Conservation (phyloP, 2,888 invertebrate genomes). For the Nyleta sp. region DNA sequence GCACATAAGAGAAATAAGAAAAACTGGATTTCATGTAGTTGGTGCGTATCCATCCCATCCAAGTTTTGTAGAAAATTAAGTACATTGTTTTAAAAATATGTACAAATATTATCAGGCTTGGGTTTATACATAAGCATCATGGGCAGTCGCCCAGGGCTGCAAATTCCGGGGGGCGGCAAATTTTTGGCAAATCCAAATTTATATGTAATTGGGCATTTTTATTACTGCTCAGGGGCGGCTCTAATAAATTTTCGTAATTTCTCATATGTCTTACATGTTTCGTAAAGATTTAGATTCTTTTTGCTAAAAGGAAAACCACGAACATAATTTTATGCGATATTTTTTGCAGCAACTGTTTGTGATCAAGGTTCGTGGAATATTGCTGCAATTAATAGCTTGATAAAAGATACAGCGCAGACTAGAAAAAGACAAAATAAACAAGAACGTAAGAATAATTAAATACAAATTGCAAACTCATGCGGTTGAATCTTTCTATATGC, state of each 20-base stretch:
- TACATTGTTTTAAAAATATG: too few relatives aligned
- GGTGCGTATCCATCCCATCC: background rate
- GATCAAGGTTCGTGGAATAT: slow-evolving; percentile 21
- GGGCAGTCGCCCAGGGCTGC: too few relatives aligned
- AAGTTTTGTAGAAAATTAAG: background rate
- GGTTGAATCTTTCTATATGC: background rate
- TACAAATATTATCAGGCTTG: too few relatives aligned
- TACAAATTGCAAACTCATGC: background rate
- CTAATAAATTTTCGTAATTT: too few relatives aligned
- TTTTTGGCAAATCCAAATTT: too few relatives aligned
- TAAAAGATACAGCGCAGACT: background rate
- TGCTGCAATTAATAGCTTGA: background rate
- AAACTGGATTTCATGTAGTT: slow-evolving; percentile 1
- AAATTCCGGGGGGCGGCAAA: too few relatives aligned
- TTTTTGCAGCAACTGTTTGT: slow-evolving; percentile 18
- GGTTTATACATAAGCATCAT: too few relatives aligned
- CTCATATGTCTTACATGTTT: too few relatives aligned
- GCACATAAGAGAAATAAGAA: background rate
- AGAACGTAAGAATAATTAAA: background rate
- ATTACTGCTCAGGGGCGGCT: too few relatives aligned
- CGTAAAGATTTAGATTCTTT: too few relatives aligned
- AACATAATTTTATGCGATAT: background rate
- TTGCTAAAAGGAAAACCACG: too few relatives aligned
- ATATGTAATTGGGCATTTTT: too few relatives aligned
- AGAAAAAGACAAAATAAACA: background rate